These are phyloP conservation scores for Malacoraja senta DNA, from an alignment of 2,797 vertebrate genomes.

Conservation along the genomic window DNA sequence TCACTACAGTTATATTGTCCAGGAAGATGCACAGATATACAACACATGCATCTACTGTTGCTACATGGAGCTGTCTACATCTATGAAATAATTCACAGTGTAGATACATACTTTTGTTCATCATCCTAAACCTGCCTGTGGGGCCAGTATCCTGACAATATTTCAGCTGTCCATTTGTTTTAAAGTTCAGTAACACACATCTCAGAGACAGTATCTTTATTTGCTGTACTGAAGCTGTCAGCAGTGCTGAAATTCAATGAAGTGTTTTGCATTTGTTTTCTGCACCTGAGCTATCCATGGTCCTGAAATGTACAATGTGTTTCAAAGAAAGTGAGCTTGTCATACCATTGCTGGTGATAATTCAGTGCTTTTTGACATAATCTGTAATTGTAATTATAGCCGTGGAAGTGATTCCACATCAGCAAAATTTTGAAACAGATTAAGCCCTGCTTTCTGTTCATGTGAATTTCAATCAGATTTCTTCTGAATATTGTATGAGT, in stretches of 20 bases:
- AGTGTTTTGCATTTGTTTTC: neutral
- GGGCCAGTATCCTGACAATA: neutral
- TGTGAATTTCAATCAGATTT: neutral
- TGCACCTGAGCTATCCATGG: neutral
- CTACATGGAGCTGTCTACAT: neutral
- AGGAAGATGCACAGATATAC: neutral
- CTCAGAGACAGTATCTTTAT: neutral
- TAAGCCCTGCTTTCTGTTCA: neutral
- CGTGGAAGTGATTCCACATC: neutral
- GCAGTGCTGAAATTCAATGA: neutral
- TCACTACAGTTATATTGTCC: neutral
- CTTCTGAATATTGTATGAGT: neutral
- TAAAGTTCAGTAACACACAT: neutral
- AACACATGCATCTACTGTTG: neutral
- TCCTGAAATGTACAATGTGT: neutral
- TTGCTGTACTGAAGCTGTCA: neutral
- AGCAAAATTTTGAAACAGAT: neutral
- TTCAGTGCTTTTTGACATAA: neutral
- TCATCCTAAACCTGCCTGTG: neutral
- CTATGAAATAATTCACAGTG: neutral
- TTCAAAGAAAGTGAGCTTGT: neutral
- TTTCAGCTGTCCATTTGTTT: neutral
- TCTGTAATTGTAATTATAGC: neutral
- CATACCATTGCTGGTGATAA: neutral
- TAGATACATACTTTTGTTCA: neutral